phyloP scores from a whole-genome alignment of 2,113 vertebrate species.

The Pangasianodon hypophthalmus region DNA sequence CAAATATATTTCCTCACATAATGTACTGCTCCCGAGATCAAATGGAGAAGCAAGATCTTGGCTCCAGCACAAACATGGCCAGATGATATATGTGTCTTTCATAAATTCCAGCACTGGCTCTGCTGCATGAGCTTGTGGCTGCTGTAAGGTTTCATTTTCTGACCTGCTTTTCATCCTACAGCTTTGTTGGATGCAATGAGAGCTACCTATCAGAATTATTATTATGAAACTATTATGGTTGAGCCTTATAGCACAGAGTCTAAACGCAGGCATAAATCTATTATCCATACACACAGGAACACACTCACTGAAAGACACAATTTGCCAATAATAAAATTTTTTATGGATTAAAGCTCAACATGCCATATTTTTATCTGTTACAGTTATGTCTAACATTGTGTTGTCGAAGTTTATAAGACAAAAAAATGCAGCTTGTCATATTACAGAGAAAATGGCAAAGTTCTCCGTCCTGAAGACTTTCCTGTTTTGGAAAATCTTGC shows the following conservation, averaged over 20 bases:
- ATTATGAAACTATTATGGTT: background rate
- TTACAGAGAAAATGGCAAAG: background rate
- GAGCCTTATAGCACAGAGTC: background rate
- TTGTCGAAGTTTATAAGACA: background rate
- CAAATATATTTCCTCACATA: constrained; percentile 26
- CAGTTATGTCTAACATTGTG: background rate
- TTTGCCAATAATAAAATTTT: background rate
- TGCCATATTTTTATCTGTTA: background rate
- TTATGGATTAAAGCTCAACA: background rate
- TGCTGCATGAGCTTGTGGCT: background rate
- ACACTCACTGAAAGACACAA: too few species aligned
- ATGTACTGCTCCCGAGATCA: constrained; percentile 25
- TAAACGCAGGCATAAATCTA: background rate
- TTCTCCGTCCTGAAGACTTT: background rate
- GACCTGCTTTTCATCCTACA: background rate
- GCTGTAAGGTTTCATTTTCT: background rate
- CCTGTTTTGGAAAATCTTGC: background rate
- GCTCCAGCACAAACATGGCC: constrained; percentile 13
- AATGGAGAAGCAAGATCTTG: constrained; percentile 21
- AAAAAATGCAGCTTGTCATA: background rate
- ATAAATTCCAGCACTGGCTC: constrained; percentile 8
- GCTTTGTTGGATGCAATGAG: background rate
- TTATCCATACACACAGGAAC: background rate
- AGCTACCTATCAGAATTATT: background rate
- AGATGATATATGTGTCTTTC: constrained; percentile 34